Percentiles rank a stretch among this genome's conserved stretches.
These are phyloP conservation scores for Acomys russatus DNA, from an alignment of 2,797 vertebrate genomes.

Conservation along the genomic window DNA sequence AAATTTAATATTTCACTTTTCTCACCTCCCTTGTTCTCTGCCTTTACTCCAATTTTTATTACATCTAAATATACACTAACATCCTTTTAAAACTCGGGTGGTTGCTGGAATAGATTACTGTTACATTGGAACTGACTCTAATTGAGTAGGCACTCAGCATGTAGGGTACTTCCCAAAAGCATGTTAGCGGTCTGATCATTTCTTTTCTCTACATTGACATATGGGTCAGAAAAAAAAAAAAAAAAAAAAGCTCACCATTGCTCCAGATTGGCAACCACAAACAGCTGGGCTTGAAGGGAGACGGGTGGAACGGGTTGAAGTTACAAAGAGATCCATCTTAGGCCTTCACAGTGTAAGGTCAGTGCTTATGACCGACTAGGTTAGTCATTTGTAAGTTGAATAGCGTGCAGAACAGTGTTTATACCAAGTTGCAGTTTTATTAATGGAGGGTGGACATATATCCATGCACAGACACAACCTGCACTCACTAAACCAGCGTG, in stretches of 20 bases:
- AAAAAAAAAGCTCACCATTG: constrained; percentile 36
- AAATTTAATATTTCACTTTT: constrained; percentile 71
- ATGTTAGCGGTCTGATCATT: constrained; percentile 14
- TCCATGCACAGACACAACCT: neutral
- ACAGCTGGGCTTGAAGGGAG: constrained; percentile 32
- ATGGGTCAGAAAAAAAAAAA: neutral
- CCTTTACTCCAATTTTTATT: constrained; percentile 30
- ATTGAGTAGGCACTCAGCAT: constrained; percentile 51
- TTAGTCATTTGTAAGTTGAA: neutral
- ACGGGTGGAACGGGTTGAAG: neutral
- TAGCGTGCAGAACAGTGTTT: constrained; percentile 6
- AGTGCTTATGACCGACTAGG: constrained; percentile 47
- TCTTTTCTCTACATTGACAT: constrained; percentile 24
- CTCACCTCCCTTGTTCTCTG: constrained; percentile 22
- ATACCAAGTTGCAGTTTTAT: neutral
- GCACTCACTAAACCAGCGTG: neutral
- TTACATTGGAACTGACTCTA: neutral
- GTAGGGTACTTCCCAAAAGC: constrained; percentile 13
- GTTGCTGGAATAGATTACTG: constrained; percentile 42
- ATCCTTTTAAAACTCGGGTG: constrained; percentile 53
- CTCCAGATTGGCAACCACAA: neutral
- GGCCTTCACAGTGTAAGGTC: neutral
- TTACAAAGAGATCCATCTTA: constrained; percentile 55
- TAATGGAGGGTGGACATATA: neutral
- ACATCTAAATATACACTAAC: constrained; percentile 45